Percentiles rank a stretch among this genome's conserved stretches.
These are phyloP conservation scores for Pachliopta kotzebuea DNA, from an alignment of 2,888 invertebrate species.

Conservation along the genomic window DNA sequence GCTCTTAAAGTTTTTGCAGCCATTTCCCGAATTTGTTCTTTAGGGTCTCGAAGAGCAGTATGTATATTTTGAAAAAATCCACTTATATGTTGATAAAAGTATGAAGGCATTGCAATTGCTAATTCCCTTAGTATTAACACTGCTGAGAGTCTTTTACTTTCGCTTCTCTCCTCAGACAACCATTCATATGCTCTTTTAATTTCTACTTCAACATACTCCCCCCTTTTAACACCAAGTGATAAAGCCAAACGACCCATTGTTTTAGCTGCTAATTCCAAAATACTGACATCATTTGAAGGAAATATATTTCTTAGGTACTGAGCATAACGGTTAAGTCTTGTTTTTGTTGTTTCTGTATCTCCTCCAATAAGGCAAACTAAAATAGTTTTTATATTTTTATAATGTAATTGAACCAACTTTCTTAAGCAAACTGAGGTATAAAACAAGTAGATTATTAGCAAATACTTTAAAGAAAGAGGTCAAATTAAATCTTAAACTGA, in stretches of 20 bases:
- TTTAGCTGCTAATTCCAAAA: slow-evolving; percentile 96
- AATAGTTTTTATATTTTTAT: slow-evolving; percentile 42
- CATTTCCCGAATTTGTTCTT: slow-evolving; percentile 93
- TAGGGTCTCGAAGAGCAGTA: slow-evolving; percentile 93
- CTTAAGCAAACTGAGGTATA: neutral
- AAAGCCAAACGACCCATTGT: slow-evolving; percentile 95
- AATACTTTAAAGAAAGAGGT: neutral
- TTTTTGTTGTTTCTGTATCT: slow-evolving; percentile 94
- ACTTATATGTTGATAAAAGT: slow-evolving; percentile 96
- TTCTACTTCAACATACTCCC: slow-evolving; percentile 97
- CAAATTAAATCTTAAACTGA: neutral
- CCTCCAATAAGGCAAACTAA: slow-evolving; percentile 94
- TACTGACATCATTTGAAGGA: slow-evolving; percentile 92
- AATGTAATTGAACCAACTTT: neutral
- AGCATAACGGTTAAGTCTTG: slow-evolving; percentile 93
- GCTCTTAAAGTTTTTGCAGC: slow-evolving; percentile 96
- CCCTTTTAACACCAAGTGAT: slow-evolving; percentile 93
- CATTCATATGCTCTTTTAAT: slow-evolving; percentile 97
- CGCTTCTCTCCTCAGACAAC: slow-evolving; percentile 93
- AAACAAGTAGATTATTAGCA: neutral
- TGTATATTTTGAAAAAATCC: slow-evolving; percentile 96
- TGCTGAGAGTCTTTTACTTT: slow-evolving; percentile 94
- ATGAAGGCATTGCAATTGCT: slow-evolving; percentile 97
- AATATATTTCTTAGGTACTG: slow-evolving; percentile 94
- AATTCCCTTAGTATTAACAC: slow-evolving; percentile 95